A percentile compares a stretch with the other conserved stretches of the same genome.
Conservation (phyloP, 2,888 invertebrate species). For the Dendrolimus houi region DNA sequence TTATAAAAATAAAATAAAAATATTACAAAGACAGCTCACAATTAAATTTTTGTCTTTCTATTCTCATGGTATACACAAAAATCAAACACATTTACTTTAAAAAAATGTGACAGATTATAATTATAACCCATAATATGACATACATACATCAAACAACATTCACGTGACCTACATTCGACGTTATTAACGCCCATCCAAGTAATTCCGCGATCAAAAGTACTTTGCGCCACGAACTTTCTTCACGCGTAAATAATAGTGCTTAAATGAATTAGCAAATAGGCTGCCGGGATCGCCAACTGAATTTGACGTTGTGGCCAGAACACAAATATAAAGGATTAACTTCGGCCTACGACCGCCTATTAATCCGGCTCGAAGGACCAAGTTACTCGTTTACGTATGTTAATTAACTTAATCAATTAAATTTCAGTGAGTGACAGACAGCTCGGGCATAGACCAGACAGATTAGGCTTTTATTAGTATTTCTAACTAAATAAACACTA, state of each 20-base stretch:
- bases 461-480: too few species aligned
- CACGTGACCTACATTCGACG: neutral
- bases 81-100: too few species aligned
- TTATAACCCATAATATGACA: neutral
- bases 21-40: too few species aligned
- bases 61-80: too few species aligned
- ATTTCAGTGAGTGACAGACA: neutral
- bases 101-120: too few species aligned
- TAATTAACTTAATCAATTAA: neutral
- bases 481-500: too few species aligned
- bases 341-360: neutral
- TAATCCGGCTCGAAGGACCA: neutral
- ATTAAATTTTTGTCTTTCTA: too few species aligned
- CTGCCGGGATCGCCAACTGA: constrained; percentile 13
- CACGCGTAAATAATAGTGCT: constrained; percentile 35
- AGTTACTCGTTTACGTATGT: neutral
- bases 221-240: constrained; percentile 29
- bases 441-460: too few species aligned
- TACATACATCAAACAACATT: neutral
- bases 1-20: too few species aligned
- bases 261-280: constrained; percentile 29
- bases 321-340: neutral
- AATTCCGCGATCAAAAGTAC: neutral
- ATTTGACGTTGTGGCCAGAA: neutral
- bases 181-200: neutral